Conservation (phyloP, 1,140 invertebrate genomes). For the Trinorchestia longiramus region DNA sequence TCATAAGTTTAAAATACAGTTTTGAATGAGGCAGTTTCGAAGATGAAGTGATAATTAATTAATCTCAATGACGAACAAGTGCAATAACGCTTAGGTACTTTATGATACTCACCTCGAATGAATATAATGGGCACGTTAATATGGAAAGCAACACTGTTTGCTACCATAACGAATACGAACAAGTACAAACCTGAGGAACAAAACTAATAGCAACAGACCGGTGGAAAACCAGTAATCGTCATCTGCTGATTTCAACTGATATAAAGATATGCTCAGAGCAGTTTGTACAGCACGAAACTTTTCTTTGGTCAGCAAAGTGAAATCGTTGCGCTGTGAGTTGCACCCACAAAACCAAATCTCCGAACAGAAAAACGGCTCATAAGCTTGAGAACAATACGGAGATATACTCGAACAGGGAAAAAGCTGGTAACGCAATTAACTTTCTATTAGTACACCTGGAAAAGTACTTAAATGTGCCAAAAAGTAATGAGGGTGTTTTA, state of each 20-base stretch:
- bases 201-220: neutral
- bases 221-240: neutral
- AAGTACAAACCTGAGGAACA: neutral
- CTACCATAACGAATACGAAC: neutral
- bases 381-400: neutral
- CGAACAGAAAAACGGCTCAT: neutral
- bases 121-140: neutral
- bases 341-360: neutral
- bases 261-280: neutral
- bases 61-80: neutral
- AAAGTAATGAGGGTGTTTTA: neutral
- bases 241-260: neutral
- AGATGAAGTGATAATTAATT: neutral
- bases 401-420: neutral
- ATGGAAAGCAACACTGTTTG: neutral
- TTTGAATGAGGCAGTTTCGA: neutral
- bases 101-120: neutral
- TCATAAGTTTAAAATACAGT: neutral
- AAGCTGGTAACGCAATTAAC: conserved; percentile 15
- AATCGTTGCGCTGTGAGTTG: neutral
- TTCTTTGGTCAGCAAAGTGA: neutral
- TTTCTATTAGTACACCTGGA: neutral
- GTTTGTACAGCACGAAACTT: neutral
- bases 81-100: neutral
- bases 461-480: neutral